Percentiles rank a stretch among this genome's conserved stretches.
phyloP scores from a whole-genome alignment of 2,797 vertebrate genomes.

The Pipistrellus pipistrellus region DNA sequence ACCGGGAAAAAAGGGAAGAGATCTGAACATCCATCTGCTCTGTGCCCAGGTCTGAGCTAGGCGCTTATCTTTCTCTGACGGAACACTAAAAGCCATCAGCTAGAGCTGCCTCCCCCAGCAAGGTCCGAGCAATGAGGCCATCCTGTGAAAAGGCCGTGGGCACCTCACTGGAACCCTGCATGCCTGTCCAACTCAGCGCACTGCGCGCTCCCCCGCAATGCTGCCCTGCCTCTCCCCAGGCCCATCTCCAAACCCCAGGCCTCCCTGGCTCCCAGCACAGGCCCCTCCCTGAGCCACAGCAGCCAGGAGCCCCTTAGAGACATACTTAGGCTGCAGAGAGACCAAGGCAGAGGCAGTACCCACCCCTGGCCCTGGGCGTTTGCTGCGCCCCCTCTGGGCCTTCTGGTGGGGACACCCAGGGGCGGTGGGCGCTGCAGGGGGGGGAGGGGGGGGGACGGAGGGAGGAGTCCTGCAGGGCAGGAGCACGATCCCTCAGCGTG shows the following conservation, averaged over 20 bases:
- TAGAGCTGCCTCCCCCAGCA: neutral
- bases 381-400: accelerated
- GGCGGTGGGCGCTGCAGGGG: neutral
- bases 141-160: too few species aligned
- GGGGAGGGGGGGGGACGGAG: too few species aligned
- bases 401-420: neutral
- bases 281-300: neutral
- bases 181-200: neutral
- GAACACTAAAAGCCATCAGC: neutral
- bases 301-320: neutral
- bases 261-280: too few species aligned
- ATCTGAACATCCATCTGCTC: neutral
- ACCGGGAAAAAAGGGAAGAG: neutral
- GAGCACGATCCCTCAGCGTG: neutral
- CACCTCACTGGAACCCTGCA: neutral
- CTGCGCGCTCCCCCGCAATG: neutral
- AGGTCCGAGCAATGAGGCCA: neutral
- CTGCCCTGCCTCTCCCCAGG: accelerated
- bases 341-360: neutral
- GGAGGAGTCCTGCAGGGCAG: accelerated
- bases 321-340: neutral
- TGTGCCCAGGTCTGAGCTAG: neutral
- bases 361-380: neutral
- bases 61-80: accelerated
- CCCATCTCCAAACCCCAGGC: neutral